Percentiles rank a stretch among this genome's conserved stretches.
Evolutionary conservation across 2,888 invertebrate genomes (phyloP).

Genomic region (Orthonychiurus folsomi): DNA sequence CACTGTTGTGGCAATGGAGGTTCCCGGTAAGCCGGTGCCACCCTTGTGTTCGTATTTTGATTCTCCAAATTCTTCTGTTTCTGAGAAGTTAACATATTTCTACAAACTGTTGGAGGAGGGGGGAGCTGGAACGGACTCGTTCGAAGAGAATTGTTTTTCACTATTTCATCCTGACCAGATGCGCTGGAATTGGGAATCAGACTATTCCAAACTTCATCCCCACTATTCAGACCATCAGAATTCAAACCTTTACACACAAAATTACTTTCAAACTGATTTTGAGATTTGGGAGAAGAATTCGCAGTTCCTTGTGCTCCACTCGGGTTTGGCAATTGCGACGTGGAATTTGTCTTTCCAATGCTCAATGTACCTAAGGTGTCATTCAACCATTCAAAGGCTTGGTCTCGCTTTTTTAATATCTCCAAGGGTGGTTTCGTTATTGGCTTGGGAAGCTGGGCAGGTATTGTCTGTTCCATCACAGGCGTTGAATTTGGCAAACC

Average conservation of each 20-base stretch:
- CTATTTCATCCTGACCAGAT: not conserved
- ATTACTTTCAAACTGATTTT: not conserved
- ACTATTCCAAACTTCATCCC: conserved; percentile 37
- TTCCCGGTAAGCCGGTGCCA: conserved; percentile 11
- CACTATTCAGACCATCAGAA: conserved; percentile 28
- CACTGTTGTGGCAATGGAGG: conserved; percentile 3
- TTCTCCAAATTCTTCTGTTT: conserved; percentile 6
- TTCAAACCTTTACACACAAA: conserved; percentile 5
- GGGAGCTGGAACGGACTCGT: conserved; percentile 17
- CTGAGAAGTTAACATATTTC: conserved; percentile 24
- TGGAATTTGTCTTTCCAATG: conserved; percentile 22
- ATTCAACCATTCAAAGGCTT: conserved; percentile 47
- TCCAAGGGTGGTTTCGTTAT: conserved; percentile 30
- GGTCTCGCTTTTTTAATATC: conserved; percentile 41
- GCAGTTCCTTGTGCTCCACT: not conserved
- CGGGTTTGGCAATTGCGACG: not conserved
- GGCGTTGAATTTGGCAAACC: not conserved
- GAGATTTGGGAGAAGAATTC: too few relatives aligned
- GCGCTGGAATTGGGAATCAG: not conserved
- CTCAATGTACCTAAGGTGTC: conserved; percentile 42
- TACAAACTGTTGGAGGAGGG: conserved; percentile 33
- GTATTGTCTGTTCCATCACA: not conserved
- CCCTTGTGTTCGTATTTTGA: conserved; percentile 7
- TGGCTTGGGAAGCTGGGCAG: conserved; percentile 7
- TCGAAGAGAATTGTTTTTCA: not conserved